Conservation (phyloP, 2,888 invertebrate genomes). For the Megalurothrips usitatus region DNA sequence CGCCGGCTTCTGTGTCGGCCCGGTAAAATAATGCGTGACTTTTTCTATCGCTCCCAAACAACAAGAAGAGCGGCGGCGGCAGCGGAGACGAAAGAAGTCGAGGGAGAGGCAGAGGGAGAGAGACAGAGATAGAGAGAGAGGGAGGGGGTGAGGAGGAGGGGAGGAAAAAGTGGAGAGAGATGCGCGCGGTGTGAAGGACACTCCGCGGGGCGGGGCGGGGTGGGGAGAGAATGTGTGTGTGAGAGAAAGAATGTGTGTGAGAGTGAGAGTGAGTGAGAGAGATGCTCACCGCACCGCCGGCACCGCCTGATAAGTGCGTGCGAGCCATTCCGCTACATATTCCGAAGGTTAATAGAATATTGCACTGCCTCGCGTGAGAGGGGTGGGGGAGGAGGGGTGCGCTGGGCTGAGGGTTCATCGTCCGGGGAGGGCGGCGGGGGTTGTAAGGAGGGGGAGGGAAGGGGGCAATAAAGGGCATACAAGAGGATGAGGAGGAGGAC, state of each 20-base stretch:
- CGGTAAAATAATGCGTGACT: neutral
- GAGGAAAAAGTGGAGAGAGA: too few species aligned
- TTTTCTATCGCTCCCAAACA: neutral
- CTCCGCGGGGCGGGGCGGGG: neutral
- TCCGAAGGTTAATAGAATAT: slow-evolving; percentile 19
- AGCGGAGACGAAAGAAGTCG: neutral
- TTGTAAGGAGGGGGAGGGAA: too few species aligned
- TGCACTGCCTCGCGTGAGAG: neutral
- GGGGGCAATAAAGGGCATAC: too few species aligned
- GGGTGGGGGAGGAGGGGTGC: too few species aligned
- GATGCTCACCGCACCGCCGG: neutral
- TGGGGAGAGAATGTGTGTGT: neutral
- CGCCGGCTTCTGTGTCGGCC: neutral
- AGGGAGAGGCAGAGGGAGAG: neutral
- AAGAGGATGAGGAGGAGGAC: too few species aligned
- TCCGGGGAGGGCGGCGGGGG: too few species aligned
- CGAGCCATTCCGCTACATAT: neutral
- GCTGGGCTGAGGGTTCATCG: too few species aligned
- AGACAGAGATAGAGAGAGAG: too few species aligned
- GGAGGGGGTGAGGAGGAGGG: neutral
- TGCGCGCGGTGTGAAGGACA: neutral
- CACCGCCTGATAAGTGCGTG: neutral
- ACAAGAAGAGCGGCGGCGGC: neutral
- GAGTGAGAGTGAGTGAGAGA: neutral
- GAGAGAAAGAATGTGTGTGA: neutral